Base-by-base conservation (phyloP, 2,888 invertebrate species). In the Drosophila tanythrix region DNA sequence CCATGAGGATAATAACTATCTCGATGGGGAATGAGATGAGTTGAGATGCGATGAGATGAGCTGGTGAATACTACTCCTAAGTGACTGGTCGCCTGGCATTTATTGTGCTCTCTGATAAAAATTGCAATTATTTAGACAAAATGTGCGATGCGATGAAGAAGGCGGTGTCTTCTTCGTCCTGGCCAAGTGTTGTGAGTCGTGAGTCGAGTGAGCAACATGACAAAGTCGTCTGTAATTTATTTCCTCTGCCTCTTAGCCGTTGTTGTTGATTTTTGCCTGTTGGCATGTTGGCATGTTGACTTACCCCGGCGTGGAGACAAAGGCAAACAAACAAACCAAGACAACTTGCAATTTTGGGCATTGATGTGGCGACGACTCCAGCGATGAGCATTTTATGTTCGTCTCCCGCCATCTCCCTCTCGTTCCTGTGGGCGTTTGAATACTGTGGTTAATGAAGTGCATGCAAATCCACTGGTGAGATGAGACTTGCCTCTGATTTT, bases 41-140 rank as follows among this genome's bases (percentile, higher is more conserved):
- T 7, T 61, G 65, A 31, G 27, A 7, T 55, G 46, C 2, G 25
- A 15, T 40, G 29, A 11, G 40, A 58, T 68, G 52, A 51, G 51
- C 40, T 60, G 77, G 60, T 29, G 40, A 66, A 50, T 58, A 69
- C 57, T 69, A 69, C 50, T 74, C 64, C 71, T 61, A 69, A 75
- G 65, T 61, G 63, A 76, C 63, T 76, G 70, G 59, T 76, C 73
- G 89, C 56, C 76, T 76, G 89, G 71, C 83, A 74, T 80, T 86
- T 86, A 86, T 88, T 86, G 85, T 76, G 74, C 63, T 75, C 81
- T 63, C 75, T 67, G 82, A 87, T 87, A 87, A 88, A 88, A 88
- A 88, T 88, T 89, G 87, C 88, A 88, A 88, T 88, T 88, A 88
- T 88, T 88, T 89, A 82, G 88, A 81, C 75, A 71, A 83, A 85